phyloP scores from a whole-genome alignment of 30 jellyfish, hydroid and myxozoan genomes.

The Aurelia coerulea region DNA sequence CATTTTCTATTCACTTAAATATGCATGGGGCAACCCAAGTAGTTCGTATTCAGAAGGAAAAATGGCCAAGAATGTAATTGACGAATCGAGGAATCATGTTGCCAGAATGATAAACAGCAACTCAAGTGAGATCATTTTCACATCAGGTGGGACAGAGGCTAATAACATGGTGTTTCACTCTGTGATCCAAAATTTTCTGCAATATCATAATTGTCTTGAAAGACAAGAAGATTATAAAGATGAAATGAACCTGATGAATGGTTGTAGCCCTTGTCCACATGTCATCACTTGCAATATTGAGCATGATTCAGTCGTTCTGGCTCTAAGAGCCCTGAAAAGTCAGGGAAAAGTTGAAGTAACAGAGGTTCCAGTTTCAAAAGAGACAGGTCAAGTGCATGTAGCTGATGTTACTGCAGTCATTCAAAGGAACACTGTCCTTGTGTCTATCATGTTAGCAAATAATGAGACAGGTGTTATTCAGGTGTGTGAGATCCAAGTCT shows the following conservation, averaged over 20 bases:
- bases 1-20: conserved; percentile 54
- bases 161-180: conserved; percentile 80
- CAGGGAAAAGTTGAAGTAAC: conserved; percentile 56
- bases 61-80: conserved; percentile 79
- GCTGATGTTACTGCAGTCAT: conserved; percentile 48
- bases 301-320: conserved; percentile 88
- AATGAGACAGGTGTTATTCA: conserved; percentile 97
- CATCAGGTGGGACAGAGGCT: conserved; percentile 98
- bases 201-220: not conserved
- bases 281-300: conserved; percentile 76
- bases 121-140: conserved; percentile 69
- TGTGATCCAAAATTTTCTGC: not conserved
- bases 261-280: conserved; percentile 53
- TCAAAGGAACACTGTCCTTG: conserved; percentile 73
- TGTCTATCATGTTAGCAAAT: conserved; percentile 87
- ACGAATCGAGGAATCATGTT: conserved; percentile 73
- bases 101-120: conserved; percentile 66
- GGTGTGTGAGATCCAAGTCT: conserved; percentile 30
- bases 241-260: no score
- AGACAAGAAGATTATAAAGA: not conserved
- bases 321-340: conserved; percentile 43
- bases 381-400: conserved; percentile 79
- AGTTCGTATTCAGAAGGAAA: conserved; percentile 87
- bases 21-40: conserved; percentile 99
- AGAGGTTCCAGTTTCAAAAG: conserved; percentile 66